These are phyloP conservation scores for Galbula dea DNA, from an alignment of 2,113 vertebrate genomes.

Conservation along the genomic window DNA sequence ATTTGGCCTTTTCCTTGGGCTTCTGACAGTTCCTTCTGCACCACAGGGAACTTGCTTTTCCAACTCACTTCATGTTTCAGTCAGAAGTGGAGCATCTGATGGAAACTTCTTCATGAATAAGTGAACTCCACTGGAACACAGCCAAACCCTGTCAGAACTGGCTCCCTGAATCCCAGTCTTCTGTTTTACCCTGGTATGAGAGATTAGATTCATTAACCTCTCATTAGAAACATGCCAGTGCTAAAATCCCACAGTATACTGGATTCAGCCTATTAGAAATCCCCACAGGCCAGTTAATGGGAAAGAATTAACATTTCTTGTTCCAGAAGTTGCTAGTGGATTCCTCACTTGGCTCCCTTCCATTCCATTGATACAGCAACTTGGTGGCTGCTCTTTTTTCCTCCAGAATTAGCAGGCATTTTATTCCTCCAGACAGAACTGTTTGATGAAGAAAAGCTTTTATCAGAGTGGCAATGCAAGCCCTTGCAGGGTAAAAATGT, in stretches of 20 bases:
- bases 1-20: constrained; percentile 23
- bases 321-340: constrained; percentile 15
- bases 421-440: not conserved
- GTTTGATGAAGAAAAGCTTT: not conserved
- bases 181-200: constrained; percentile 19
- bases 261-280: constrained; percentile 31
- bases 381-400: not conserved
- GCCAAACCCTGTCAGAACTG: constrained; percentile 26
- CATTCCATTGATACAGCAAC: not conserved
- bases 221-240: constrained; percentile 48
- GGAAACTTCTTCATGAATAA: constrained; percentile 42
- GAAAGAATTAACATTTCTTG: constrained; percentile 13
- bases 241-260: constrained; percentile 14
- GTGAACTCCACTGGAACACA: constrained; percentile 31
- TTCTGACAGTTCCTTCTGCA: constrained; percentile 16
- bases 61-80: constrained; percentile 8
- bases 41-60: constrained; percentile 13
- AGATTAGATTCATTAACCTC: constrained; percentile 63
- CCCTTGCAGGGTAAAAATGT: not conserved
- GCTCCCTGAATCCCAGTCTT: constrained; percentile 32
- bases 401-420: not conserved
- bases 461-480: not conserved
- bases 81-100: not conserved
- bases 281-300: constrained; percentile 6
- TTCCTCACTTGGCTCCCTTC: not conserved